Evolutionary conservation across 2,888 invertebrate species (phyloP), one percentile per base, ranked within the genome.

Genomic region (Caenorhabditis uteleia): DNA sequence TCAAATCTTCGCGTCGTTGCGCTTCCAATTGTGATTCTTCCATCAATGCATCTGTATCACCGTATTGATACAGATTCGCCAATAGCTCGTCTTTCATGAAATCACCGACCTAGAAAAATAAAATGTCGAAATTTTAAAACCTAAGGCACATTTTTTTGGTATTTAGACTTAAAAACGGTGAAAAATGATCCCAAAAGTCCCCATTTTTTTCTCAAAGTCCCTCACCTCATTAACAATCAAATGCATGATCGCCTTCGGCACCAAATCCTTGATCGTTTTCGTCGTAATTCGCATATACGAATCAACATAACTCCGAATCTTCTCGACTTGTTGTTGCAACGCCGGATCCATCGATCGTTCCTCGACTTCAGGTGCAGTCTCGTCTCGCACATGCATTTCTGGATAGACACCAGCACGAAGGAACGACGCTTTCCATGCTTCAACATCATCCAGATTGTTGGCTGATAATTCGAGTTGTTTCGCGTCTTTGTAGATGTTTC

Each of bases 361-460:
- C n/a, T 79, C 80, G 23, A 62, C 47, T 20, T 68, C 67, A 36
- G 59, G 70, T 18, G 46, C 48, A 14, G 74, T 78, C 65, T 82
- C 81, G 46, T 80, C 82, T 31, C 76, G 77, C 10, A 68, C 66
- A 33, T 78, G 90, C 85, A 95, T 94, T 85, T 99, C 98, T 0
- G 98, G 98, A 86, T 99, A 99, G 38, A 99, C 98, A 43, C 98
- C 99, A 55, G 98, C 98, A 72, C 98, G 89, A 29, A 99, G 88
- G 87, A 99, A 95, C 7, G 97, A 98, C 1, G 98, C 98, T 86
- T 98, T 98, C 98, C 97, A 98, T 14, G 95, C 94, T 85, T 98
- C 98, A 14, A 97, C 93, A 48, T 85, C 83, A 57, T 83, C 87
- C 67, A 84, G 82, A 50, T 90, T 94, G 86, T 95, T 95, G 83